A percentile compares a stretch with the other conserved stretches of the same genome.
phyloP scores from a whole-genome alignment of 2,797 vertebrate species.

The Urosaurus nigricauda region DNA sequence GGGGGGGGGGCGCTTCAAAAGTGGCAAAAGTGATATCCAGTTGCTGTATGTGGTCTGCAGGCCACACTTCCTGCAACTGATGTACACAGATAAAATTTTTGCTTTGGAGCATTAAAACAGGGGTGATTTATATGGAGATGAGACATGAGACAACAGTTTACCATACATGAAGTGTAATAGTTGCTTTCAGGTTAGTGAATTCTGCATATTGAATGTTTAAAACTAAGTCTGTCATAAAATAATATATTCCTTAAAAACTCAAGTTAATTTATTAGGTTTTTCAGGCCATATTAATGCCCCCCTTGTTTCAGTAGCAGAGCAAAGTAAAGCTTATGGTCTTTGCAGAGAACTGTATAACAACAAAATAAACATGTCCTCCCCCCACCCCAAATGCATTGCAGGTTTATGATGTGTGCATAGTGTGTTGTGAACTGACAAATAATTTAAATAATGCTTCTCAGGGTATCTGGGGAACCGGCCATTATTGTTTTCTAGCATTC shows the following conservation, averaged over 20 bases:
- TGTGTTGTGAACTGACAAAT: not conserved
- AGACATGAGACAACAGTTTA: conserved; percentile 48
- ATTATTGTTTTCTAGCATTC: no score
- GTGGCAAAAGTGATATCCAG: no score
- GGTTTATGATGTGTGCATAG: not conserved
- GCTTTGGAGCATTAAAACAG: conserved; percentile 52
- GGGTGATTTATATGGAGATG: conserved; percentile 57
- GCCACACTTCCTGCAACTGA: no score
- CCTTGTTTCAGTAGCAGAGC: conserved; percentile 13
- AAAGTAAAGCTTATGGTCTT: not conserved
- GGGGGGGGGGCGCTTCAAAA: no score
- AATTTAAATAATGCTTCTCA: no score
- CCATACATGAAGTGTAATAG: conserved; percentile 58
- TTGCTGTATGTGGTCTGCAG: no score
- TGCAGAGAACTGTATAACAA: not conserved
- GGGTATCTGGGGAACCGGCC: no score
- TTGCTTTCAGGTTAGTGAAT: conserved; percentile 69
- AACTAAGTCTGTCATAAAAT: conserved; percentile 54
- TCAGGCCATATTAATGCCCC: no score
- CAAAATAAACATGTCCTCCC: not conserved
- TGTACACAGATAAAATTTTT: no score
- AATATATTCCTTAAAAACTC: conserved; percentile 65
- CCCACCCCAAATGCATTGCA: not conserved
- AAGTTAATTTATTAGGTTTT: conserved; percentile 16
- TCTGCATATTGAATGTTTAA: conserved; percentile 66